Base-by-base conservation (phyloP, 2,113 vertebrate species). In the Acrocephalus arundinaceus region DNA sequence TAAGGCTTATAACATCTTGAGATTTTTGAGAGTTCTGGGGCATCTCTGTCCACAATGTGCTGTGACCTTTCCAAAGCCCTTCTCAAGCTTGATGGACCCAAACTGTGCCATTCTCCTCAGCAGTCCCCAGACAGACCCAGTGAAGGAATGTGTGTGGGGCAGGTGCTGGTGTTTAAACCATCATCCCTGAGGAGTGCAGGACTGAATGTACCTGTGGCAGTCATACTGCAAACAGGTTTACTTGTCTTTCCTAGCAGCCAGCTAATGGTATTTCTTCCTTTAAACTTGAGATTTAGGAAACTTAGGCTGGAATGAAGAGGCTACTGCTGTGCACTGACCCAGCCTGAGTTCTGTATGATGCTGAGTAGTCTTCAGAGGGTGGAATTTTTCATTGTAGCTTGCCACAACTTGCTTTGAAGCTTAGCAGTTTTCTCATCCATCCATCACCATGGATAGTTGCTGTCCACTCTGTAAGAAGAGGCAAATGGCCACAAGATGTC, bases 271-370 rank as follows among this genome's bases (percentile, higher is more conserved):
- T 89, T 90, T 67, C 13, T 81, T 81, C 39, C 33, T 94, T 92
- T 48, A 65, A 92, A 58, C 14, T 4, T 77, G 27, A 73, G 23
- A 17, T 55, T 80, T 70, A 39, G 51, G 33, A 61, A 88, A 24
- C 13, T 13, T 17, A 66, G 12, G 12, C 23, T 72, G 62, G 45
- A 61, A 51, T 51, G 11, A 71, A 61, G 61, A 82, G 9, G 28
- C 5, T 33, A 7, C 31, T 51, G 46, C 58, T 78, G n/a, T 41
- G 41, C 30, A 4, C 27, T 72, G 52, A 54, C n/a, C 51, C 90
- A 28, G 62, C 27, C 7, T 1, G 3, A 55, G 35, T 19, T 74
- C 57, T 18, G 3, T 59, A 15, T 0, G 0, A 24, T 77, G 24
- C 25, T 86, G 65, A 55, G 17, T 13, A 27, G 5, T 48, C 43